Evolutionary conservation across 2,888 invertebrate species (phyloP).

Genomic region (Diarsia brunnea): DNA sequence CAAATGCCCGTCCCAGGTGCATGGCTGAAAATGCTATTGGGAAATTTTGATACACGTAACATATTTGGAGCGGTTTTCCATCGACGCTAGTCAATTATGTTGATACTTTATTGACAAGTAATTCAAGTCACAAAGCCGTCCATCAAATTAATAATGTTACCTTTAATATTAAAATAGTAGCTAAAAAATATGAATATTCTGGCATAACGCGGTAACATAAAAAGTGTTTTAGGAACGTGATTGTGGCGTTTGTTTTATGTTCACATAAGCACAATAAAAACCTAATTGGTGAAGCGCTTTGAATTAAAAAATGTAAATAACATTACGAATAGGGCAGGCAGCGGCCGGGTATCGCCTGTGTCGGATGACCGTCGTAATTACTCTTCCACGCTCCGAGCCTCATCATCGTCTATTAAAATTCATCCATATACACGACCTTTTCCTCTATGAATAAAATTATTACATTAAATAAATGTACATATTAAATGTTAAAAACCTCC

Average conservation of each 20-base stretch:
- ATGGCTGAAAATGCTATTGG: conserved; percentile 65
- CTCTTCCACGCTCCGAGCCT: conserved; percentile 75
- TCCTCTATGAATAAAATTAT: conserved; percentile 81
- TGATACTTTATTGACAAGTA: conserved; percentile 51
- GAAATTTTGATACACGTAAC: conserved; percentile 63
- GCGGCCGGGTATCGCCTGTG: conserved; percentile 63
- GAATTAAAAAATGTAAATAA: conserved; percentile 70
- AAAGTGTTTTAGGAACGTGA: conserved; percentile 57
- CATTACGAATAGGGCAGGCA: conserved; percentile 53
- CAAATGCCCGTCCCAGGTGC: conserved; percentile 74
- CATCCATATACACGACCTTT: conserved; percentile 81
- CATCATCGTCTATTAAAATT: conserved; percentile 86
- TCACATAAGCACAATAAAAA: conserved; percentile 65
- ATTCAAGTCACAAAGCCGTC: conserved; percentile 35
- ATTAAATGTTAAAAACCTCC: conserved; percentile 51
- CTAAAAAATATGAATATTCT: conserved; percentile 33
- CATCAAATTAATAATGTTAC: conserved; percentile 15
- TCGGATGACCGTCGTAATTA: conserved; percentile 78
- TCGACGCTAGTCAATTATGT: conserved; percentile 42
- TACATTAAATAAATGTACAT: conserved; percentile 68
- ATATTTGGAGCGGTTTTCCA: conserved; percentile 32
- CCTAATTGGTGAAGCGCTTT: conserved; percentile 62
- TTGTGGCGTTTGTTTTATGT: conserved; percentile 53
- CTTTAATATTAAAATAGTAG: conserved; percentile 35
- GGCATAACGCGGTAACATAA: conserved; percentile 47